Percentiles rank a stretch among this genome's conserved stretches.
Conservation (phyloP, 2,888 invertebrate species). For the Melanostoma mellinum region DNA sequence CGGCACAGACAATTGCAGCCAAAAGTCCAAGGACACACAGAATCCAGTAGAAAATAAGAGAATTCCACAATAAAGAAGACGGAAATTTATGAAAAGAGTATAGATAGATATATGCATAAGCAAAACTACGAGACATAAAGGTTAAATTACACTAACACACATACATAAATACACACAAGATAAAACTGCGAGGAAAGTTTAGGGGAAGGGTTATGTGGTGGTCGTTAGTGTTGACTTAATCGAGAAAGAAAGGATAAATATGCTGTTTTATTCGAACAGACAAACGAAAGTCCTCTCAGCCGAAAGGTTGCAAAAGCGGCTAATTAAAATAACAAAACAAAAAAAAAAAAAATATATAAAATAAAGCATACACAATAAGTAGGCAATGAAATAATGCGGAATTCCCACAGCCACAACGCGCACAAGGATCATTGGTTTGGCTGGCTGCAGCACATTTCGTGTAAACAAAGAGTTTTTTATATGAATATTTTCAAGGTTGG, state of each 20-base stretch:
- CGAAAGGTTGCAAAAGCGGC: conserved; percentile 46
- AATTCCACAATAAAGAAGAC: conserved; percentile 31
- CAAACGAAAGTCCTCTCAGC: conserved; percentile 53
- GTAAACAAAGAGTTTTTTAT: background rate
- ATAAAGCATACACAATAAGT: conserved; percentile 8
- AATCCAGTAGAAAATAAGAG: conserved; percentile 8
- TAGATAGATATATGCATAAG: background rate
- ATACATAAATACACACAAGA: background rate
- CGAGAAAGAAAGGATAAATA: conserved; percentile 5
- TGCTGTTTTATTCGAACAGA: conserved; percentile 20
- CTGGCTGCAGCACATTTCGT: conserved; percentile 12
- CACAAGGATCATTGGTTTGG: conserved; percentile 28
- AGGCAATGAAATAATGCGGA: conserved; percentile 57
- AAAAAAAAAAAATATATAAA: conserved; percentile 9
- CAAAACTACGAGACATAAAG: conserved; percentile 46
- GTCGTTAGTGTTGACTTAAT: conserved; percentile 1
- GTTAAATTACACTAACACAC: conserved; percentile 39
- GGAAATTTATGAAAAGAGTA: conserved; percentile 3
- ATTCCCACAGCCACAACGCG: conserved; percentile 45
- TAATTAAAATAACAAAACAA: conserved; percentile 57
- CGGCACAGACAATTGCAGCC: conserved; percentile 54
- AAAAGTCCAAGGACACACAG: conserved; percentile 65
- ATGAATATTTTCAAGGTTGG: conserved; percentile 2
- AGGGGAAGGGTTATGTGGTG: conserved; percentile 25
- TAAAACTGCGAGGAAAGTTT: conserved; percentile 27